Evolutionary conservation across 2,888 invertebrate species (phyloP).

Genomic region (Drosophila buzzatii): DNA sequence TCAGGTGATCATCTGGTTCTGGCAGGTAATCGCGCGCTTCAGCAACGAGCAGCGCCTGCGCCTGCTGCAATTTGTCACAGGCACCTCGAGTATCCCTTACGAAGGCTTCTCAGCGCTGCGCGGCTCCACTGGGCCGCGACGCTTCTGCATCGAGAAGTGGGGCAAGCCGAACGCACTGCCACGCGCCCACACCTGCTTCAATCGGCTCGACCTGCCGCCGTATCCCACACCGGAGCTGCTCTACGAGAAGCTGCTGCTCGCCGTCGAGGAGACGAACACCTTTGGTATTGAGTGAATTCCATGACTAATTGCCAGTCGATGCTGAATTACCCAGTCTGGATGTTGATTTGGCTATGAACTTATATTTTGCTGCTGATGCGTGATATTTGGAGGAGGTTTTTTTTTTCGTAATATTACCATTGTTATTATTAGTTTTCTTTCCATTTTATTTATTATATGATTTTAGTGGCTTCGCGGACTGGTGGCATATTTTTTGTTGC

Average conservation of each 20-base stretch:
- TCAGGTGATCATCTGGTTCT: slow-evolving; percentile 98
- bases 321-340: not conserved
- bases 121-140: slow-evolving; percentile 97
- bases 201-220: slow-evolving; percentile 97
- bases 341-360: not conserved
- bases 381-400: slow-evolving; percentile 45
- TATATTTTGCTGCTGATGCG: slow-evolving; percentile 24
- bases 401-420: slow-evolving; percentile 1
- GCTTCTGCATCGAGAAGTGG: slow-evolving; percentile 99
- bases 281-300: slow-evolving; percentile 92
- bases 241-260: slow-evolving; percentile 95
- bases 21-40: slow-evolving; percentile 98
- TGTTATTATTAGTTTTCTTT: slow-evolving; percentile 2
- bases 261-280: slow-evolving; percentile 98
- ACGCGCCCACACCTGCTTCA: slow-evolving; percentile 99
- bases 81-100: slow-evolving; percentile 98
- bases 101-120: slow-evolving; percentile 98
- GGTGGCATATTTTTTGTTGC: slow-evolving; percentile 13
- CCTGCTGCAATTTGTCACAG: slow-evolving; percentile 98
- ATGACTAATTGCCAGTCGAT: not conserved
- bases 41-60: slow-evolving; percentile 97
- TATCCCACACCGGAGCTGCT: slow-evolving; percentile 96
- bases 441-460: slow-evolving; percentile 31
- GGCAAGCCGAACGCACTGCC: slow-evolving; percentile 97
- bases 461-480: slow-evolving; percentile 20